These are phyloP conservation scores for Montipora capricornis DNA, from an alignment of 64 coral and sea anemone species.

Conservation along the genomic window DNA sequence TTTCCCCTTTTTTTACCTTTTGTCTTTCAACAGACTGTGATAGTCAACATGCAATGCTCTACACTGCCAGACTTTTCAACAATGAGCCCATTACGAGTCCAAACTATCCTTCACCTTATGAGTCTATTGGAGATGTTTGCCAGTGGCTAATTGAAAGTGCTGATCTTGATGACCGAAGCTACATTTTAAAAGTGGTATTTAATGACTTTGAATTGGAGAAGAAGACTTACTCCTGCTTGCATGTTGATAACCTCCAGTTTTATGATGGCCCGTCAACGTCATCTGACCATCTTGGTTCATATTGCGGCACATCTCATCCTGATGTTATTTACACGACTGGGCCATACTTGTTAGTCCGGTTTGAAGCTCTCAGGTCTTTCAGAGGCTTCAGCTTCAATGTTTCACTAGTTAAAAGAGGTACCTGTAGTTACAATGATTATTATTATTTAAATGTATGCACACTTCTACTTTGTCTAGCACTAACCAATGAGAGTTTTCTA, in stretches of 20 bases:
- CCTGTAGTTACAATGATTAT: background rate
- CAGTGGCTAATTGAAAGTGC: background rate
- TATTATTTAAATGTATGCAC: background rate
- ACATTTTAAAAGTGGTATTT: background rate
- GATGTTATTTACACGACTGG: constrained; percentile 32
- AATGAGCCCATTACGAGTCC: background rate
- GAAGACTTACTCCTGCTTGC: background rate
- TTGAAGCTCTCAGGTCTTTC: background rate
- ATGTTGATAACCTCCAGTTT: background rate
- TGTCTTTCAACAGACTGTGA: background rate
- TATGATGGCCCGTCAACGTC: background rate
- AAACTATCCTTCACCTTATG: background rate
- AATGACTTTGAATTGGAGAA: background rate
- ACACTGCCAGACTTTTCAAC: background rate
- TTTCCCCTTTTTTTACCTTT: background rate
- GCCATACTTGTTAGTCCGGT: background rate
- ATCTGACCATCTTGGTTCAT: background rate
- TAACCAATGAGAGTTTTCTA: too few species aligned
- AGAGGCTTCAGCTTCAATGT: constrained; percentile 9
- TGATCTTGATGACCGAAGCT: background rate
- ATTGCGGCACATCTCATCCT: background rate
- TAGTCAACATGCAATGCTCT: background rate
- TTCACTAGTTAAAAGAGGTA: constrained; percentile 1
- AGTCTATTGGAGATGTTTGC: background rate
- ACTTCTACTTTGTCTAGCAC: too few species aligned